Conservation (phyloP, 2,113 vertebrate genomes). For the Syrmaticus mikado region DNA sequence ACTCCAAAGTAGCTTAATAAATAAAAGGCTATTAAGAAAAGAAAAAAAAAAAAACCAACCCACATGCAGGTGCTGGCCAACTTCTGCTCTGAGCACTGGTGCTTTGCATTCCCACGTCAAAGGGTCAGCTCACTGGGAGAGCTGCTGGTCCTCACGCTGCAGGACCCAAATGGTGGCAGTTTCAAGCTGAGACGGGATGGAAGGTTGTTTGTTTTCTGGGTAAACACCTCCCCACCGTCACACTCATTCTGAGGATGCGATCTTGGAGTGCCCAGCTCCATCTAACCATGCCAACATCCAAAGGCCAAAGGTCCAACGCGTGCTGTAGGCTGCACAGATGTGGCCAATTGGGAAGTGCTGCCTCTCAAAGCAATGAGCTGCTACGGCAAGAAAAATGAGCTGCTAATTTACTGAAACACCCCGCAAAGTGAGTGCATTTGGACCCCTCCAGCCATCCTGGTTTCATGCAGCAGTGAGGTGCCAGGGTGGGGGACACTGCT, state of each 20-base stretch:
- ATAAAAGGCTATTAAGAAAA: constrained; percentile 44
- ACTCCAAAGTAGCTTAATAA: constrained; percentile 30
- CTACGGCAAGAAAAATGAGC: not conserved
- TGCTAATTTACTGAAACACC: constrained; percentile 22
- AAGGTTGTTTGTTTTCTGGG: not conserved
- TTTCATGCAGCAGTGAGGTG: not conserved
- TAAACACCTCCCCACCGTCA: not conserved
- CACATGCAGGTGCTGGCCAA: not conserved
- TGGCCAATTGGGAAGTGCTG: not conserved
- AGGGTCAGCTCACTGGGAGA: not conserved
- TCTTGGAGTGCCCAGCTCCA: fast-evolving
- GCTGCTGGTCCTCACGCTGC: not conserved
- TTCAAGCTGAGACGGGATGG: not conserved
- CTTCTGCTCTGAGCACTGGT: not conserved
- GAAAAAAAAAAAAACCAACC: no score
- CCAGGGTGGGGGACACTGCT: not conserved
- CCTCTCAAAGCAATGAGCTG: not conserved
- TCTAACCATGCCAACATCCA: not conserved
- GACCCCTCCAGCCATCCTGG: not conserved
- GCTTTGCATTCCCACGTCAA: not conserved
- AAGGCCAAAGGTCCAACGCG: not conserved
- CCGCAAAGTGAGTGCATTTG: constrained; percentile 30
- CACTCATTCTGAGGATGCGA: not conserved
- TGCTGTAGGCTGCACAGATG: not conserved
- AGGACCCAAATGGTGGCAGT: not conserved